Evolutionary conservation across 2,113 vertebrate genomes (phyloP).

Genomic region (Cranoglanis bouderius): DNA sequence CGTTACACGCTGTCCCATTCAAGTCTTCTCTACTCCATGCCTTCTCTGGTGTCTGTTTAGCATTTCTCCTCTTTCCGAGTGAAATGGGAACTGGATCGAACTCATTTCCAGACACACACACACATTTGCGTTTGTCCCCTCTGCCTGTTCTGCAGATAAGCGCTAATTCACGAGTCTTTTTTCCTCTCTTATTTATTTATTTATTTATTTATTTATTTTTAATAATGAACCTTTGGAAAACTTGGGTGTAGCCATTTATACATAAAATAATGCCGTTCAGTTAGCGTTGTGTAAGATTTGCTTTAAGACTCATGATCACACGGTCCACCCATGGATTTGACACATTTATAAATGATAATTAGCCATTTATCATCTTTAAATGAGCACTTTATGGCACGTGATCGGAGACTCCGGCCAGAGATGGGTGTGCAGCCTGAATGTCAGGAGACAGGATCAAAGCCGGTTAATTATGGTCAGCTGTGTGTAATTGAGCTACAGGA

Average conservation of each 20-base stretch:
- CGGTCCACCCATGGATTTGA: neutral
- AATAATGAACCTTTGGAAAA: neutral
- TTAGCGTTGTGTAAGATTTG: neutral
- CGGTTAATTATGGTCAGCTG: neutral
- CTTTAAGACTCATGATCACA: neutral
- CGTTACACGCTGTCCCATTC: neutral
- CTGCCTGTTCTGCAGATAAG: neutral
- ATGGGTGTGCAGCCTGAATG: neutral
- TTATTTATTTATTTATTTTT: neutral
- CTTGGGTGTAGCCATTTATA: neutral
- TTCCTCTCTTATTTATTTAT: neutral
- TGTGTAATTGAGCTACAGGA: neutral
- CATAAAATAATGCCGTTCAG: neutral
- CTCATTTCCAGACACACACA: neutral
- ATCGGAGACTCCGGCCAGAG: neutral
- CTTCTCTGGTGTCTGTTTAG: neutral
- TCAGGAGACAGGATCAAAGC: conserved; percentile 7
- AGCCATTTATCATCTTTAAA: neutral
- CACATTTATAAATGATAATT: neutral
- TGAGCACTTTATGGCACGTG: neutral
- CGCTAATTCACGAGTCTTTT: neutral
- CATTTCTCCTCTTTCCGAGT: neutral
- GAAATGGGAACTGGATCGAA: neutral
- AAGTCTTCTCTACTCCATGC: neutral
- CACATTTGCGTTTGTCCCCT: neutral